Conservation (phyloP, 2,797 vertebrate species). For the Selene dorsalis region DNA sequence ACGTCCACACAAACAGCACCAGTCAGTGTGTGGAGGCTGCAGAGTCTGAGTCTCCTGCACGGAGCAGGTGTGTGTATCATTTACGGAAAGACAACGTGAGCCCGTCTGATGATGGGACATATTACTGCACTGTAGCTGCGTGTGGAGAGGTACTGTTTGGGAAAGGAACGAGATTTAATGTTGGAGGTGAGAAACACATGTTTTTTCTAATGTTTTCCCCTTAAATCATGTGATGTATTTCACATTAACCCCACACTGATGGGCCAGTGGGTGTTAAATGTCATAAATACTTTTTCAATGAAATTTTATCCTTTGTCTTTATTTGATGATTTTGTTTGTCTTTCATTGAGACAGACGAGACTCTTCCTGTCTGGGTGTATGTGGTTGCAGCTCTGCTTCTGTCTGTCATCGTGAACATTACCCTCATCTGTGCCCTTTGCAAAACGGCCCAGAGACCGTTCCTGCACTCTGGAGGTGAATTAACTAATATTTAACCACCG, state of each 20-base stretch:
- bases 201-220: background rate
- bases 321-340: background rate
- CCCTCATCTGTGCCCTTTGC: conserved; percentile 28
- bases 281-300: background rate
- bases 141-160: conserved; percentile 69
- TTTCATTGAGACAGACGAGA: conserved; percentile 16
- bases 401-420: conserved; percentile 43
- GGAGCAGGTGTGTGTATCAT: conserved; percentile 60
- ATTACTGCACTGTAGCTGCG: conserved; percentile 66
- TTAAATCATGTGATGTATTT: no score
- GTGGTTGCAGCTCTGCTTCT: conserved; percentile 28
- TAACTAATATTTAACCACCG: background rate
- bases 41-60: background rate
- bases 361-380: background rate
- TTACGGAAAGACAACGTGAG: conserved; percentile 50
- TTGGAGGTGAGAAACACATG: conserved; percentile 37
- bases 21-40: conserved; percentile 36
- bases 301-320: background rate
- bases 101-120: conserved; percentile 50
- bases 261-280: no score
- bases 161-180: conserved; percentile 35
- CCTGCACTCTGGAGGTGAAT: conserved; percentile 35
- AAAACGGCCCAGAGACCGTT: conserved; percentile 7
- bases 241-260: no score
- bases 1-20: conserved; percentile 30